A percentile compares a stretch with the other conserved stretches of the same genome.
These are phyloP conservation scores for Telenomus remus DNA, from an alignment of 1,140 invertebrate species.

Conservation along the genomic window DNA sequence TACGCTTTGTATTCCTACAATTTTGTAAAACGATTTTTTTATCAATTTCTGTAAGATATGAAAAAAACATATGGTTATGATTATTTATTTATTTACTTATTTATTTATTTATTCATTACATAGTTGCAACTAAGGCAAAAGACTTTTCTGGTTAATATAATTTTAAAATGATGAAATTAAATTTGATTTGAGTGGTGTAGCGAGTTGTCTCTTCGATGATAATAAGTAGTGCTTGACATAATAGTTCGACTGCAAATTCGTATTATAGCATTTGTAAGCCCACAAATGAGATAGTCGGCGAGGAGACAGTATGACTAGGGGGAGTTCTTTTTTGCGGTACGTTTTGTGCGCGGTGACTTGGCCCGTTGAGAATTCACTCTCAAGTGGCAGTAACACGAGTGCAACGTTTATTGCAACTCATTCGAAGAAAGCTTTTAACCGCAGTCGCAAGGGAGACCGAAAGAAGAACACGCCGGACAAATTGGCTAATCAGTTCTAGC, in stretches of 20 bases:
- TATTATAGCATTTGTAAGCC: constrained; percentile 26
- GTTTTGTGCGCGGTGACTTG: neutral
- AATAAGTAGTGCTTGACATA: constrained; percentile 3
- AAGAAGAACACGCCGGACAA: constrained; percentile 34
- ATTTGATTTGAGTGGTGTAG: constrained; percentile 5
- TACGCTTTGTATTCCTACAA: too few species aligned
- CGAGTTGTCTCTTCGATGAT: constrained; percentile 9
- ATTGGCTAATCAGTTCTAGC: constrained; percentile 55
- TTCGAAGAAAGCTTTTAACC: constrained; percentile 56
- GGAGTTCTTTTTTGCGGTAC: constrained; percentile 17
- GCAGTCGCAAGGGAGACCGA: constrained; percentile 36
- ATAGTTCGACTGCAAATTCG: constrained; percentile 4
- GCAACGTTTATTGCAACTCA: constrained; percentile 47
- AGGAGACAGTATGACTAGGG: constrained; percentile 7
- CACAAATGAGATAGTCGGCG: neutral
- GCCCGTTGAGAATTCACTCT: constrained; percentile 33
- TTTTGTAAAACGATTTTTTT: too few species aligned
- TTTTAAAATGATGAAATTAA: too few species aligned
- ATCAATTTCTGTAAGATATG: too few species aligned
- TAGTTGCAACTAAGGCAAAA: too few species aligned
- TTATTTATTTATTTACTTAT: too few species aligned
- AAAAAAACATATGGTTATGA: too few species aligned
- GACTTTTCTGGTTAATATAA: too few species aligned
- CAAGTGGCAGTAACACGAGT: constrained; percentile 28
- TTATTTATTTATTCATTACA: too few species aligned